Percentiles rank a stretch among this genome's conserved stretches.
phyloP scores from a whole-genome alignment of 2,797 vertebrate genomes.

The Periparus ater region DNA sequence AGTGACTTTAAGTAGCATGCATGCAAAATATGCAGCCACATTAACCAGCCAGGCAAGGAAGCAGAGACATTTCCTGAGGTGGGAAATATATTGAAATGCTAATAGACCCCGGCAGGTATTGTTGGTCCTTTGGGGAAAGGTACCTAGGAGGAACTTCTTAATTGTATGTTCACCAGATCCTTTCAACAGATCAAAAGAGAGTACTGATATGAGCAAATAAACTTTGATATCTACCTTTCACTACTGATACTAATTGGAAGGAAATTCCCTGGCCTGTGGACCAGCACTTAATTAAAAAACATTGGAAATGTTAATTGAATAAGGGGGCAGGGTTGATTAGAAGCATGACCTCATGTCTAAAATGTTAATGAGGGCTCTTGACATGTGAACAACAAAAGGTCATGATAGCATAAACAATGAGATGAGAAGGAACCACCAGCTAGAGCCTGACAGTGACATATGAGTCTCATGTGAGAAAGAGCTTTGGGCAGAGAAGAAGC shows the following conservation, averaged over 20 bases:
- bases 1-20: not conserved
- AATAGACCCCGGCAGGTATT: conserved; percentile 52
- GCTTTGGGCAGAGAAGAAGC: not conserved
- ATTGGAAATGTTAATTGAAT: conserved; percentile 61
- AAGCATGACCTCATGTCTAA: conserved; percentile 49
- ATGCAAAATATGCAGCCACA: conserved; percentile 35
- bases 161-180: conserved; percentile 56
- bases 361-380: conserved; percentile 49
- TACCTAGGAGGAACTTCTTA: conserved; percentile 63
- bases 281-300: conserved; percentile 53
- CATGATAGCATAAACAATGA: conserved; percentile 41
- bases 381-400: conserved; percentile 53
- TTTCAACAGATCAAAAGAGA: conserved; percentile 63
- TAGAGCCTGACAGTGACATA: not conserved
- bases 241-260: conserved; percentile 56
- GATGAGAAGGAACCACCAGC: not conserved
- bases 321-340: conserved; percentile 35
- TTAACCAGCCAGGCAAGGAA: conserved; percentile 37
- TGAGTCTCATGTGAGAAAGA: not conserved
- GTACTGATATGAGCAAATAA: conserved; percentile 56
- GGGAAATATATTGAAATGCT: conserved; percentile 60
- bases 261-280: conserved; percentile 46
- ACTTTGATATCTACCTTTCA: conserved; percentile 63
- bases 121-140: conserved; percentile 38
- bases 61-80: conserved; percentile 62